Base-by-base conservation (phyloP, 2,888 invertebrate genomes). In the Parnassius apollo region DNA sequence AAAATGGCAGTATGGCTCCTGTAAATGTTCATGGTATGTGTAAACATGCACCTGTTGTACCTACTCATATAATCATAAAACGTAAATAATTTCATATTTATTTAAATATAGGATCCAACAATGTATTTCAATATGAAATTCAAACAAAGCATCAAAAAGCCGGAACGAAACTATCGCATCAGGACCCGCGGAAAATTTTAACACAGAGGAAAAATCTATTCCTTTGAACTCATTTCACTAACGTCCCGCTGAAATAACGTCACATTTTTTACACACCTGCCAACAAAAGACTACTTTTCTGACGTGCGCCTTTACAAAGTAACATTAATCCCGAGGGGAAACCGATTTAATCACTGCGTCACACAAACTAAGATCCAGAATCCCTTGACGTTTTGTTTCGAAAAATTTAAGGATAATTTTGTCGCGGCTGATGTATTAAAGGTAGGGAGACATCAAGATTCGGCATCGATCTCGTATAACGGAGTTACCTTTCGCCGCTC, bases 251-350 rank as follows among this genome's bases (percentile, higher is more conserved):
- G 71, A 74, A 76, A 76, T 77, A 75, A 72, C 69, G 74, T 69
- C 72, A 71, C 75, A 77, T 77, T 82, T 82, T 82, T 83, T 81
- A 80, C 78, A 74, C 79, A 84, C 83, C 82, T 82, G 78, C 74
- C 80, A 75, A 81, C 78, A 81, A 81, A 77, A 73, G 69, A 71
- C 73, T 75, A 75, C 76, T 79, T 81, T 75, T 72, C 75, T 73
- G 70, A 72, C 75, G 72, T 71, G 72, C 68, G 68, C 71, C 69
- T 71, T 62, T 59, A 69, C 77, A 71, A 73, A 67, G 52, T 61
- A 68, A 73, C 68, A 42, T 69, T 70, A 65, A 67, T 53, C 59
- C 10, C 18, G 49, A 45, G 9, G 8, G 7, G 61, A 65, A 65
- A 50, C 61, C 42, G 69, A 67, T 67, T 48, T 62, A 42, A 62